Evolutionary conservation across 2,888 invertebrate genomes (phyloP).

Genomic region (Crepidodera aurea): DNA sequence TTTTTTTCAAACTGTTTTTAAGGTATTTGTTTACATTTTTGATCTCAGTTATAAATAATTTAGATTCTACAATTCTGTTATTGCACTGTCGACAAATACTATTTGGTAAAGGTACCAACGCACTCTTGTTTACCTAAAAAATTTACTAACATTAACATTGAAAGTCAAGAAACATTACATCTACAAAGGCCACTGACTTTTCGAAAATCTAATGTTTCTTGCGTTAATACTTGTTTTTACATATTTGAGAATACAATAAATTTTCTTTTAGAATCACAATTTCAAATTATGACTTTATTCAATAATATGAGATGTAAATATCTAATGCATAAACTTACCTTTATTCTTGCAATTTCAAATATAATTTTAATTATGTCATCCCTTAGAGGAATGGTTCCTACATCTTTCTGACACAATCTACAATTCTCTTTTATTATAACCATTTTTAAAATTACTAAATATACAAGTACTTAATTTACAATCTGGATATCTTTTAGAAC

Average conservation of each 20-base stretch:
- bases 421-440: constrained; percentile 30
- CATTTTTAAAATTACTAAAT: background rate
- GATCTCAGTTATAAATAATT: constrained; percentile 7
- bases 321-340: constrained; percentile 33
- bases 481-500: too few relatives aligned
- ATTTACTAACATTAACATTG: too few relatives aligned
- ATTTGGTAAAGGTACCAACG: background rate
- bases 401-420: constrained; percentile 35
- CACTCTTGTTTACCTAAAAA: constrained; percentile 7
- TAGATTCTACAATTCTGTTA: constrained; percentile 11
- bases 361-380: constrained; percentile 41
- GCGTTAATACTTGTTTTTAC: too few relatives aligned
- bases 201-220: too few relatives aligned
- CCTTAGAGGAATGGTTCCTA: constrained; percentile 31
- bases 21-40: constrained; percentile 11
- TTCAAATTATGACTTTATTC: too few relatives aligned
- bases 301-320: background rate
- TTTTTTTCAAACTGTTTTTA: constrained; percentile 2
- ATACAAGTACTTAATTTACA: too few relatives aligned
- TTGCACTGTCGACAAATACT: constrained; percentile 15
- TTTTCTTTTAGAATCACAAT: too few relatives aligned
- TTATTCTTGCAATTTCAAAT: constrained; percentile 41
- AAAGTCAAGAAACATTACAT: too few relatives aligned
- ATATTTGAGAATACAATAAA: too few relatives aligned
- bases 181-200: too few relatives aligned